phyloP scores from a whole-genome alignment of 2,113 vertebrate species.

The Mustela lutreola region DNA sequence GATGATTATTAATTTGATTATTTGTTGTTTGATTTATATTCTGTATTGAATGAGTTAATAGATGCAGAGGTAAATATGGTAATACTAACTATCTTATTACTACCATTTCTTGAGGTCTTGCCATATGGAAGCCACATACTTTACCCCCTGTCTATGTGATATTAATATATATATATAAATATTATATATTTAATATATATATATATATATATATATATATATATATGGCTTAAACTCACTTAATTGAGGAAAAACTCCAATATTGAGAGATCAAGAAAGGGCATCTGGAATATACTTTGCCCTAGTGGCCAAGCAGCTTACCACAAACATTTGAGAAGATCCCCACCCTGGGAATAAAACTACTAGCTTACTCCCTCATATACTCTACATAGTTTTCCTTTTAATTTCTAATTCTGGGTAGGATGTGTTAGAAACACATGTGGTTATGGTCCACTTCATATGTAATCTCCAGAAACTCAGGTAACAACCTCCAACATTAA shows the following conservation, averaged over 20 bases:
- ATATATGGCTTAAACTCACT: background rate
- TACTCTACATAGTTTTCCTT: background rate
- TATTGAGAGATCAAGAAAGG: background rate
- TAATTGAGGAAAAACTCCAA: background rate
- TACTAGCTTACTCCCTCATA: background rate
- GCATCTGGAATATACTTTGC: background rate
- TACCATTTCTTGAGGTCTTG: background rate
- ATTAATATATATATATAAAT: background rate
- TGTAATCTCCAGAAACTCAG: background rate
- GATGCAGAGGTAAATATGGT: background rate
- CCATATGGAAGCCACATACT: background rate
- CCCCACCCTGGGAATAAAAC: background rate
- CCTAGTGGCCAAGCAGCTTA: background rate
- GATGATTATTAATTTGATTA: background rate
- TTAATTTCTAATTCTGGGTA: background rate
- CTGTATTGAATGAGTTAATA: background rate
- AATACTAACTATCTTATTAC: background rate
- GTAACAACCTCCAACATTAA: background rate
- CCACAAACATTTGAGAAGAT: background rate
- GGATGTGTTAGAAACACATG: background rate
- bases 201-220: background rate
- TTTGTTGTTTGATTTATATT: background rate
- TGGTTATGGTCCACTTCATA: background rate
- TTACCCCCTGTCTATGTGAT: background rate
- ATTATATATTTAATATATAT: background rate